Conservation (phyloP, 2,797 vertebrate genomes). For the Myripristis murdjan region DNA sequence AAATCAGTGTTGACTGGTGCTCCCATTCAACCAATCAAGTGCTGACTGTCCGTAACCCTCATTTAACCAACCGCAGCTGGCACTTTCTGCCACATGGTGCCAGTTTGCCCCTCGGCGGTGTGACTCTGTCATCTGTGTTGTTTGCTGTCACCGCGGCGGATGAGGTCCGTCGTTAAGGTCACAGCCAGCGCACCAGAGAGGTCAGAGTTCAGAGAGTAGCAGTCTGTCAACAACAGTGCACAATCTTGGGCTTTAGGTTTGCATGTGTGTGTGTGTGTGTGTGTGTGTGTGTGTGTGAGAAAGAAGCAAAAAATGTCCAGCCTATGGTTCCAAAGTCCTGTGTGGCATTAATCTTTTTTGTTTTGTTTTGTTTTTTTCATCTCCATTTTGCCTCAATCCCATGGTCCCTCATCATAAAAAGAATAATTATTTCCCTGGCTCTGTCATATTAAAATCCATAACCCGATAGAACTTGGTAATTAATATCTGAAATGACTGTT, state of each 20-base stretch:
- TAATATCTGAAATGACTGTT: too few species aligned
- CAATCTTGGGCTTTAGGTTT: background rate
- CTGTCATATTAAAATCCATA: too few species aligned
- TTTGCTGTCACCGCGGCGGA: constrained; percentile 21
- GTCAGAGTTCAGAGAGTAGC: constrained; percentile 41
- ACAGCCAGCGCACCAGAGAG: constrained; percentile 25
- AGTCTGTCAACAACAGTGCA: constrained; percentile 13
- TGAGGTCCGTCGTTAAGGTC: constrained; percentile 36
- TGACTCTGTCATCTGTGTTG: constrained; percentile 23
- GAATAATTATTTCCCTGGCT: too few species aligned
- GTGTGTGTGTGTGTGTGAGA: background rate
- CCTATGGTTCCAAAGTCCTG: too few species aligned
- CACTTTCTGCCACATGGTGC: background rate
- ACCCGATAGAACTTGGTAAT: too few species aligned
- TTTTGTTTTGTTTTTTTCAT: too few species aligned
- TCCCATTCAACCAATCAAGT: constrained; percentile 17
- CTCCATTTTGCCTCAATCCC: too few species aligned
- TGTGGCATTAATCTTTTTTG: too few species aligned
- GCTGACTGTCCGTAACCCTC: background rate
- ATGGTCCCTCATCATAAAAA: too few species aligned
- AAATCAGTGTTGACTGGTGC: constrained; percentile 13
- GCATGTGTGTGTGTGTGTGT: background rate
- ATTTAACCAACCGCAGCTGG: constrained; percentile 38
- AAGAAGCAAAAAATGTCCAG: background rate
- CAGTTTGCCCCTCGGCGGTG: background rate